Percentiles rank a stretch among this genome's conserved stretches.
Conservation (phyloP, 2,888 invertebrate genomes). For the Galerucella pusilla region DNA sequence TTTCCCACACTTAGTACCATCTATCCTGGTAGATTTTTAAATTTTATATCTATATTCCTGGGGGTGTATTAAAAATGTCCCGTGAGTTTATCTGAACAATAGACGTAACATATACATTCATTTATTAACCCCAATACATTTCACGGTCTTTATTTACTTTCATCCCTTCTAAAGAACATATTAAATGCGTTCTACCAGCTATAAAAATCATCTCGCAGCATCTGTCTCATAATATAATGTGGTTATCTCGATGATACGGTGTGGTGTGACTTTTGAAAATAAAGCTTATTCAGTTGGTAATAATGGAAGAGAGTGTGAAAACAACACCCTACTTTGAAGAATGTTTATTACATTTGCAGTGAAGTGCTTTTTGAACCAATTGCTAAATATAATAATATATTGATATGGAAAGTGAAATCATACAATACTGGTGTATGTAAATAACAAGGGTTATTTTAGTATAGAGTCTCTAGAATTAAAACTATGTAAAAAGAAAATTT, state of each 20-base stretch:
- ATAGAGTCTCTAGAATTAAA: too few relatives aligned
- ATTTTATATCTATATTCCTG: not conserved
- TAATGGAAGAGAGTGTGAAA: not conserved
- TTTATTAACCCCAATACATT: slow-evolving; percentile 1
- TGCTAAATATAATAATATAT: too few relatives aligned
- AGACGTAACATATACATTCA: not conserved
- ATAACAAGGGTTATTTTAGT: too few relatives aligned
- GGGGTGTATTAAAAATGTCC: not conserved
- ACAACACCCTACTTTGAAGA: not conserved
- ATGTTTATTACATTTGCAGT: not conserved
- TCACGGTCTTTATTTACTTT: not conserved
- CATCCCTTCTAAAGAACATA: not conserved
- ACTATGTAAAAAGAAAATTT: too few relatives aligned
- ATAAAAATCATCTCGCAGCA: slow-evolving; percentile 15
- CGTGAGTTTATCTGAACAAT: not conserved
- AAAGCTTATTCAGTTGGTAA: not conserved
- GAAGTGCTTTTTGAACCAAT: not conserved
- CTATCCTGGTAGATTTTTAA: too few relatives aligned
- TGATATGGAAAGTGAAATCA: too few relatives aligned
- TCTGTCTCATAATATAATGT: slow-evolving; percentile 26
- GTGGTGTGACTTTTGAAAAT: not conserved
- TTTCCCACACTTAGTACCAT: too few relatives aligned
- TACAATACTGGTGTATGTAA: too few relatives aligned
- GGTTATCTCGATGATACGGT: slow-evolving; percentile 4
- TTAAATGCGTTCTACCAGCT: not conserved